A percentile compares a stretch with the other conserved stretches of the same genome.
These are phyloP conservation scores for Drosophila hawaiiensis DNA, from an alignment of 2,888 invertebrate species.

Conservation along the genomic window DNA sequence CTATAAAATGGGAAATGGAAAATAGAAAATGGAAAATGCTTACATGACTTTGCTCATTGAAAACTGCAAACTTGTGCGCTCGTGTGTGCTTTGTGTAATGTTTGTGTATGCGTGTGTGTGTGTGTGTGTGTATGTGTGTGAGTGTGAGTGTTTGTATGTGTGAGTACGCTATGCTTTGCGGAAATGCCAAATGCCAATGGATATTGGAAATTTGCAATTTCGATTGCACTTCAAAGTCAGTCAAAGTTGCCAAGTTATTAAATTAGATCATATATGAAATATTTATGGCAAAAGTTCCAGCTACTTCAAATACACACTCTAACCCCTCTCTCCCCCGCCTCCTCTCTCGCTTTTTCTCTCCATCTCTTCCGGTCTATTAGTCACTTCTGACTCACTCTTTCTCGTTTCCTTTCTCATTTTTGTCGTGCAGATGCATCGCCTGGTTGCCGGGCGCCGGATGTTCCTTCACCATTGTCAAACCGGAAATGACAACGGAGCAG, in stretches of 20 bases:
- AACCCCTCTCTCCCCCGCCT: background rate
- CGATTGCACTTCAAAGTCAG: constrained; percentile 77
- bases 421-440: constrained; percentile 83
- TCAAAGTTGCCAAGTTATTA: constrained; percentile 72
- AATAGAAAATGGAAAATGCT: constrained; percentile 61
- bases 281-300: constrained; percentile 67
- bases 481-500: constrained; percentile 84
- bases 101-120: background rate
- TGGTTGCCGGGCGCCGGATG: constrained; percentile 85
- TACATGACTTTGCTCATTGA: constrained; percentile 60
- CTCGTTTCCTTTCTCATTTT: background rate
- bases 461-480: constrained; percentile 84
- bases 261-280: constrained; percentile 79
- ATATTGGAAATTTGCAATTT: constrained; percentile 78
- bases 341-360: background rate
- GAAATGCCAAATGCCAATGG: constrained; percentile 71
- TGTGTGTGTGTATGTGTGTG: background rate
- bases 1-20: constrained; percentile 27
- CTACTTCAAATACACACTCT: constrained; percentile 7
- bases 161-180: constrained; percentile 16
- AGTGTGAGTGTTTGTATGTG: constrained; percentile 14
- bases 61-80: constrained; percentile 53
- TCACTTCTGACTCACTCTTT: constrained; percentile 4
- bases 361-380: background rate
- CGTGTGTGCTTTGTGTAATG: constrained; percentile 5